Percentiles rank a stretch among this genome's conserved stretches.
Conservation (phyloP, 2,797 vertebrate genomes). For the Takifugu ocellatus region DNA sequence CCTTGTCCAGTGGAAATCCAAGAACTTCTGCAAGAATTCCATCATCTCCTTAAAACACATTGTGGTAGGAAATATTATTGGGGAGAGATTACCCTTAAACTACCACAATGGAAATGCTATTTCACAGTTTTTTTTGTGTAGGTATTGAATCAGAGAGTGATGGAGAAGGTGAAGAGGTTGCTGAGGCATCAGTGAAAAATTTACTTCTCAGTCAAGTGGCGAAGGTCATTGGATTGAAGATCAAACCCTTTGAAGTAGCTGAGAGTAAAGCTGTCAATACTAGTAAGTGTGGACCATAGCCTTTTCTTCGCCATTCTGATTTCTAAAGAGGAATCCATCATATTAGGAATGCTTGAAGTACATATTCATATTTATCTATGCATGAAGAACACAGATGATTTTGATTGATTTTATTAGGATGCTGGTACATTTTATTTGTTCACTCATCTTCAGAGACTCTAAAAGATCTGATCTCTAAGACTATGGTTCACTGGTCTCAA, state of each 20-base stretch:
- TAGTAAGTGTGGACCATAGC: constrained; percentile 36
- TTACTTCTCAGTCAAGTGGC: constrained; percentile 79
- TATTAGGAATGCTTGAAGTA: too few relatives aligned
- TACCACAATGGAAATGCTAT: neutral
- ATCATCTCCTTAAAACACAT: constrained; percentile 85
- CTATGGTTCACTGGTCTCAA: constrained; percentile 89
- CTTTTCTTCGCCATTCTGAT: neutral
- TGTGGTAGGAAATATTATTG: constrained; percentile 76
- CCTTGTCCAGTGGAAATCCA: constrained; percentile 86
- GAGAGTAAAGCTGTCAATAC: constrained; percentile 48
- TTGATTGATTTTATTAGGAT: neutral
- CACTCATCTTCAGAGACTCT: constrained; percentile 77
- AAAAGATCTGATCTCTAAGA: constrained; percentile 86
- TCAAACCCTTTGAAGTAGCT: constrained; percentile 71
- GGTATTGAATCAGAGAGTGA: constrained; percentile 83
- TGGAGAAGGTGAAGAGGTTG: constrained; percentile 72
- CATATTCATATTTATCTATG: neutral
- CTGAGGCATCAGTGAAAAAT: constrained; percentile 79
- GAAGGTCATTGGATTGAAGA: constrained; percentile 80
- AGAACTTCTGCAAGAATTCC: constrained; percentile 87
- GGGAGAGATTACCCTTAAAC: constrained; percentile 8
- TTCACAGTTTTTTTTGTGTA: constrained; percentile 47
- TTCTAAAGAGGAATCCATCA: neutral
- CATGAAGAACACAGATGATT: neutral
- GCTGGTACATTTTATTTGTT: constrained; percentile 1